These are phyloP conservation scores for Laupala kohalensis DNA, from an alignment of 1,140 invertebrate genomes.

Conservation along the genomic window DNA sequence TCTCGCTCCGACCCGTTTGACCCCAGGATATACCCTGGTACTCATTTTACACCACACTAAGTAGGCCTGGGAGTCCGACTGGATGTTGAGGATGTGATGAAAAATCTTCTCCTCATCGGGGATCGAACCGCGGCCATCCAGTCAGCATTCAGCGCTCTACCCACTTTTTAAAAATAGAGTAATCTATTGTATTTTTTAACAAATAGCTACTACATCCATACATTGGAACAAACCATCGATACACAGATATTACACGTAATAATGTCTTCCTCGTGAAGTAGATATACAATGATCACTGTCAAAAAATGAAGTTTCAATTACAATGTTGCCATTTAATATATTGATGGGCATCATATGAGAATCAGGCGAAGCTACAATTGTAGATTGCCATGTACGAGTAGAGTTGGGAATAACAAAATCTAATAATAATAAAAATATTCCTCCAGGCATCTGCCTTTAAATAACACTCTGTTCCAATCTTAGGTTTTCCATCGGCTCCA, in stretches of 20 bases:
- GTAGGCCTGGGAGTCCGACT: too few species aligned
- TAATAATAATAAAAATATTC: conserved; percentile 99
- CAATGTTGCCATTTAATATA: conserved; percentile 93
- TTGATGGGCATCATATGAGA: conserved; percentile 99
- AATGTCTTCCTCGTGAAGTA: conserved; percentile 87
- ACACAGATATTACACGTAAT: conserved; percentile 78
- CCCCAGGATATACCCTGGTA: too few species aligned
- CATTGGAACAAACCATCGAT: too few species aligned
- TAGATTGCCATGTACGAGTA: conserved; percentile 97
- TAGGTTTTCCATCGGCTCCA: conserved; percentile 92
- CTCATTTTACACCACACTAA: too few species aligned
- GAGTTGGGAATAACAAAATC: conserved; percentile 97
- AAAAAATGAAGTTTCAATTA: conserved; percentile 97
- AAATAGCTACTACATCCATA: too few species aligned
- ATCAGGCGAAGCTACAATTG: conserved; percentile 96
- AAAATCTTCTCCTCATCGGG: too few species aligned
- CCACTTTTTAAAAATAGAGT: too few species aligned
- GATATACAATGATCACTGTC: conserved; percentile 91
- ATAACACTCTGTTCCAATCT: conserved; percentile 87
- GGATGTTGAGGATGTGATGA: too few species aligned
- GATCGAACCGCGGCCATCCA: too few species aligned
- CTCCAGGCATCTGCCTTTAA: conserved; percentile 71
- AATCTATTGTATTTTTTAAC: too few species aligned
- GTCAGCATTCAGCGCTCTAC: too few species aligned
- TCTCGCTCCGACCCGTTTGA: too few species aligned